Conservation (phyloP, 2,113 vertebrate species). For the Myotis yumanensis region DNA sequence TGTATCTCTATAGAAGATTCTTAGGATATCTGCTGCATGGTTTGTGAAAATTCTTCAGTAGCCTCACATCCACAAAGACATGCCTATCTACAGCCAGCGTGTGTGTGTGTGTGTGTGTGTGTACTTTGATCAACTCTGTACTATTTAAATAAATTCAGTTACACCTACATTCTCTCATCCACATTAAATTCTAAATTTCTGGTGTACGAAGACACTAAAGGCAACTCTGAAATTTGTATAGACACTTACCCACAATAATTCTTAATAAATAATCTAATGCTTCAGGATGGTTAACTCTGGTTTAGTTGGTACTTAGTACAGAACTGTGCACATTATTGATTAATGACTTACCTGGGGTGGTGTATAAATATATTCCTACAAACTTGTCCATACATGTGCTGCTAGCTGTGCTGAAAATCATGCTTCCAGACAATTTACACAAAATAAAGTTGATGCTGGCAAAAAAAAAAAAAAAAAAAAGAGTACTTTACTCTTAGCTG, state of each 20-base stretch:
- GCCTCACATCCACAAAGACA: neutral
- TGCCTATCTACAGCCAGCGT: neutral
- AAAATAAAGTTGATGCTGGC: conserved; percentile 28
- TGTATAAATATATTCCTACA: conserved; percentile 21
- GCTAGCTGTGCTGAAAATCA: neutral
- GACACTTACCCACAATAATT: conserved; percentile 46
- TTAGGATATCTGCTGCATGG: neutral
- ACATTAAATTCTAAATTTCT: conserved; percentile 23
- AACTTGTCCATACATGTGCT: conserved; percentile 12
- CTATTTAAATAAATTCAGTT: conserved; percentile 26
- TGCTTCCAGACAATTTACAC: conserved; percentile 43
- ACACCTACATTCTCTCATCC: neutral
- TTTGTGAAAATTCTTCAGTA: neutral
- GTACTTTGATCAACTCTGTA: neutral
- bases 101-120: neutral
- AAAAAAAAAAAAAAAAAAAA: neutral
- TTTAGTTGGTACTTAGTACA: neutral
- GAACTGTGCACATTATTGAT: conserved; percentile 13
- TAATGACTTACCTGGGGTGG: conserved; percentile 50
- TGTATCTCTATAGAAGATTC: neutral
- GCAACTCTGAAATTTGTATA: neutral
- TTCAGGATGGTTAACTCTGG: conserved; percentile 38
- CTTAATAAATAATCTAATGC: conserved; percentile 15
- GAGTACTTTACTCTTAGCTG: neutral
- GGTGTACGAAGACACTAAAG: neutral